A percentile compares a stretch with the other conserved stretches of the same genome.
These are phyloP conservation scores for Phenacoccus solenopsis DNA, from an alignment of 1,140 invertebrate species.

Conservation along the genomic window DNA sequence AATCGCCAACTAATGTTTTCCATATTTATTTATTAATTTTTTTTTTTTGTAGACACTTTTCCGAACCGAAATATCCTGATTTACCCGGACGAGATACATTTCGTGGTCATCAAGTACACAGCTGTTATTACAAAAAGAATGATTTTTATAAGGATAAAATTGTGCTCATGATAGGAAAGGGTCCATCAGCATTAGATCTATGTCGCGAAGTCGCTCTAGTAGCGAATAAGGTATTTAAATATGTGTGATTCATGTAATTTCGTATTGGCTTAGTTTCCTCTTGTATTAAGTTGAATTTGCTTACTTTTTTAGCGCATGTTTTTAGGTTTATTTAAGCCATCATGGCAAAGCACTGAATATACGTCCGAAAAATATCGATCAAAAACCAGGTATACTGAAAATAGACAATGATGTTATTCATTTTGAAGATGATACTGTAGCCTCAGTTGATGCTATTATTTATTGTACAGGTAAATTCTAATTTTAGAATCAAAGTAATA, in stretches of 20 bases:
- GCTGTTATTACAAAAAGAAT: constrained; percentile 49
- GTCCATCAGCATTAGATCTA: constrained; percentile 56
- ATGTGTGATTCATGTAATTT: no score
- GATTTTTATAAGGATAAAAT: constrained; percentile 40
- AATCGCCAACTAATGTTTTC: constrained; percentile 19
- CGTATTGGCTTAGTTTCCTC: no score
- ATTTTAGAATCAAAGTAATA: no score
- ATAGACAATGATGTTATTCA: constrained; percentile 26
- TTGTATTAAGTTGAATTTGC: no score
- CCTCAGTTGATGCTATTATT: constrained; percentile 54
- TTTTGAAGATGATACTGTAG: constrained; percentile 46
- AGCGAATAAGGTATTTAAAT: constrained; percentile 34
- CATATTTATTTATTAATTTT: no score
- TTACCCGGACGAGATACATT: constrained; percentile 46
- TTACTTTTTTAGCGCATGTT: no score
- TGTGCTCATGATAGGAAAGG: constrained; percentile 52
- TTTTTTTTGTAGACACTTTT: constrained; percentile 44
- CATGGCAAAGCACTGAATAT: constrained; percentile 24
- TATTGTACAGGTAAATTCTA: constrained; percentile 46
- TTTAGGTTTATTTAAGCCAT: constrained; percentile 30
- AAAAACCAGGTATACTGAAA: constrained; percentile 25
- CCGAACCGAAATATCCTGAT: constrained; percentile 43
- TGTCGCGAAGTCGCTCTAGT: constrained; percentile 39
- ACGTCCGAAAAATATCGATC: constrained; percentile 26
- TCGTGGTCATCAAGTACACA: constrained; percentile 46